Percentiles rank a stretch among this genome's conserved stretches.
These are phyloP conservation scores for Fringilla coelebs DNA, from an alignment of 2,797 vertebrate genomes.

Conservation along the genomic window DNA sequence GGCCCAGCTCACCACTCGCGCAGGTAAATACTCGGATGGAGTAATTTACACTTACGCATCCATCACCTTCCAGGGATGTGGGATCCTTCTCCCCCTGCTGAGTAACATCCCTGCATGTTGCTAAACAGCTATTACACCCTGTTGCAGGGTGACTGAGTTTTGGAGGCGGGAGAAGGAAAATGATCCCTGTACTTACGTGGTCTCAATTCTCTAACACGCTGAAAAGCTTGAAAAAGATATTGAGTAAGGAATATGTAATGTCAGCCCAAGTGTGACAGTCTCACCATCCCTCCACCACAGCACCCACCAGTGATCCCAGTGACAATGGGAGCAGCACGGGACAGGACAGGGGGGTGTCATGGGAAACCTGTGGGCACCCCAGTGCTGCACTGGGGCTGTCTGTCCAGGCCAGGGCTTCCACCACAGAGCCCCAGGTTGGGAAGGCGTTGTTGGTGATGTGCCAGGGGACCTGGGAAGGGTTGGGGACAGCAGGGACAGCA, in stretches of 20 bases:
- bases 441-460: not conserved
- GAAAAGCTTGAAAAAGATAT: conserved; percentile 19
- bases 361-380: not conserved
- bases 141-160: not conserved
- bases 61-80: not conserved
- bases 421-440: not conserved
- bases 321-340: not conserved
- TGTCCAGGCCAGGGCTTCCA: not conserved
- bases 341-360: not conserved
- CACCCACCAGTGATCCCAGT: not conserved
- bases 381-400: not conserved
- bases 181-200: conserved; percentile 36
- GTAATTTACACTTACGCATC: not conserved
- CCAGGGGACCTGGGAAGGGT: not conserved
- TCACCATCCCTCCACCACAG: not conserved
- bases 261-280: not conserved
- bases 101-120: not conserved
- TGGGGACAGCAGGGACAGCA: not conserved
- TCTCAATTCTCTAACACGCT: not conserved
- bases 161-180: conserved; percentile 39
- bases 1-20: not conserved
- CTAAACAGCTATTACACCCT: conserved; percentile 21
- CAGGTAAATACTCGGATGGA: accelerated
- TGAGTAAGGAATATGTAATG: not conserved
- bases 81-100: conserved; percentile 21